Evolutionary conservation across 2,797 vertebrate species (phyloP).

Genomic region (Vireo griseus): DNA sequence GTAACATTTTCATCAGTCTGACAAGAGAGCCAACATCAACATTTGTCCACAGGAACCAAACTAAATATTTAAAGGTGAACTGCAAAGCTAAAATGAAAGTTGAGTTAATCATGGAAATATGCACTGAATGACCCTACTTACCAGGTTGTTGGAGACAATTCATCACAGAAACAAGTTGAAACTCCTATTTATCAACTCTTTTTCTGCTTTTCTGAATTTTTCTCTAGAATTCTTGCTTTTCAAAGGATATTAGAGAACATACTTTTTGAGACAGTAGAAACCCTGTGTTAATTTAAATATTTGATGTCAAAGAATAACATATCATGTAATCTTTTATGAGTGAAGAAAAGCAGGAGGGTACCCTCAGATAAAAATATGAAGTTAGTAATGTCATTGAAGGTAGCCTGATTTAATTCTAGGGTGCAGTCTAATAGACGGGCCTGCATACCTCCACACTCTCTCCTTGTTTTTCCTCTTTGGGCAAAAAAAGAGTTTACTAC

Average conservation of each 20-base stretch:
- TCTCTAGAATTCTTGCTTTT: neutral
- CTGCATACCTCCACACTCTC: neutral
- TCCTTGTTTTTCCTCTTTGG: neutral
- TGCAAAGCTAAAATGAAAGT: constrained; percentile 58
- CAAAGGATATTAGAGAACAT: neutral
- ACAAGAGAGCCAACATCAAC: constrained; percentile 64
- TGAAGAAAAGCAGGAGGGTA: neutral
- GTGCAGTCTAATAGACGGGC: neutral
- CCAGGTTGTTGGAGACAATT: constrained; percentile 44
- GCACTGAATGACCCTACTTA: constrained; percentile 52
- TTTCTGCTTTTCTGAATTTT: constrained; percentile 10
- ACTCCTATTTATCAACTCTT: constrained; percentile 13
- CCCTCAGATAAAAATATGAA: neutral
- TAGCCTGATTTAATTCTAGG: neutral
- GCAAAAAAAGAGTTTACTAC: neutral
- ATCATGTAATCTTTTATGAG: neutral
- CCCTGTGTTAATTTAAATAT: neutral
- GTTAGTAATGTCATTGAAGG: neutral
- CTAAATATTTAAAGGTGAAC: constrained; percentile 72
- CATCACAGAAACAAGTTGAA: constrained; percentile 32
- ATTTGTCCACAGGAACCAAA: constrained; percentile 67
- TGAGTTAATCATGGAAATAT: constrained; percentile 68
- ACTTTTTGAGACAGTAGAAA: neutral
- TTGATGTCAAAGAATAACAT: neutral
- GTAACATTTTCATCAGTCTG: constrained; percentile 66